phyloP scores from a whole-genome alignment of 2,797 vertebrate species.

The Gymnothorax reevesii region DNA sequence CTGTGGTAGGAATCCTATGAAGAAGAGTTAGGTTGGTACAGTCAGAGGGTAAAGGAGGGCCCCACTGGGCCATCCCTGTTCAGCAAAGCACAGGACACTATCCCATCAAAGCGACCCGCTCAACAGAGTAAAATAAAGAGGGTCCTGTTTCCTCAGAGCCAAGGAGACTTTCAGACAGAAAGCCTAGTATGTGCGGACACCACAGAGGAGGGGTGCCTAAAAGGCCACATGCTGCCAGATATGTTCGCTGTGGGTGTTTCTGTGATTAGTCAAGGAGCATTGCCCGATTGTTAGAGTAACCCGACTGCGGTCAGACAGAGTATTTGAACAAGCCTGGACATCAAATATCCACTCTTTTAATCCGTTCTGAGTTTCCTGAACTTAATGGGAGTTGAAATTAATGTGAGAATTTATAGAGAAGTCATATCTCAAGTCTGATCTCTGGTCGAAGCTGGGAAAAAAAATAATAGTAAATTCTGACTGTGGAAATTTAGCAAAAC shows the following conservation, averaged over 20 bases:
- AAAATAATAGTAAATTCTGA: not conserved
- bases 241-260: conserved; percentile 21
- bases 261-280: not conserved
- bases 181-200: not conserved
- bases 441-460: not conserved
- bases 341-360: not conserved
- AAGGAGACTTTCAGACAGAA: not conserved
- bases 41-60: not conserved
- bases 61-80: not conserved
- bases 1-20: not conserved
- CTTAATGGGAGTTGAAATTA: not conserved
- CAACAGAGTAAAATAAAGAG: not conserved
- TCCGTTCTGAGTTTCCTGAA: not conserved
- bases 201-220: not conserved
- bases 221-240: conserved; percentile 4
- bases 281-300: not conserved
- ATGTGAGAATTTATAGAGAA: not conserved
- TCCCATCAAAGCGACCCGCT: conserved; percentile 10
- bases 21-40: not conserved
- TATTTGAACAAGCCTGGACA: conserved; percentile 11
- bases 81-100: not conserved
- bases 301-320: not conserved
- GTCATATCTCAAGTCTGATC: not conserved
- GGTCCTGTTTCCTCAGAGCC: not conserved
- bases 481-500: not conserved